These are phyloP conservation scores for Melanostoma mellinum DNA, from an alignment of 2,888 invertebrate genomes.

Conservation along the genomic window DNA sequence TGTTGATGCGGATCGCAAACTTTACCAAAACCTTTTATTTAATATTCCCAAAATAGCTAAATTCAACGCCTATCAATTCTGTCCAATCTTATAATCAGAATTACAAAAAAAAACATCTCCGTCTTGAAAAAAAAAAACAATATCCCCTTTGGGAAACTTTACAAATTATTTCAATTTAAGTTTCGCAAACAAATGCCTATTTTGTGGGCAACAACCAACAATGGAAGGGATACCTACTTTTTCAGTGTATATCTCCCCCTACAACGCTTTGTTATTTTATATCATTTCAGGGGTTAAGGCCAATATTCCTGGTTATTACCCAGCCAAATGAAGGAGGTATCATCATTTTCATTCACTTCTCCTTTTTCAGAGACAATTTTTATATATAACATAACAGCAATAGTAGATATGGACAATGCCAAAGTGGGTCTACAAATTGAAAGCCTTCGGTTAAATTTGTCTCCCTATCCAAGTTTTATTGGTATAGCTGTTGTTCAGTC, in stretches of 20 bases:
- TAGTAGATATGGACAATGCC: conserved; percentile 22
- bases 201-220: conserved; percentile 46
- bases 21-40: conserved; percentile 41
- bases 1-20: conserved; percentile 11
- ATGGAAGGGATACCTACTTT: conserved; percentile 28
- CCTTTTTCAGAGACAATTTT: neutral
- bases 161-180: conserved; percentile 82
- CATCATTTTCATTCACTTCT: conserved; percentile 43
- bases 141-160: conserved; percentile 69
- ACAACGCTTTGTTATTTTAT: conserved; percentile 19
- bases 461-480: conserved; percentile 47
- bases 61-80: conserved; percentile 24
- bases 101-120: conserved; percentile 6
- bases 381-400: conserved; percentile 15
- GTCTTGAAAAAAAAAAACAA: conserved; percentile 14
- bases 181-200: conserved; percentile 79
- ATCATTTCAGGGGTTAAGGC: conserved; percentile 35
- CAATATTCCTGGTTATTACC: conserved; percentile 59
- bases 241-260: neutral
- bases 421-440: conserved; percentile 64
- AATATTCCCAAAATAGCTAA: conserved; percentile 48
- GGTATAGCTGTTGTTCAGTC: neutral
- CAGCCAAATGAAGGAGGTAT: conserved; percentile 53
- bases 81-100: conserved; percentile 34
- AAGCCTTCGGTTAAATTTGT: conserved; percentile 64